Conservation (phyloP, 2,113 vertebrate species). For the Odobenus rosmarus region DNA sequence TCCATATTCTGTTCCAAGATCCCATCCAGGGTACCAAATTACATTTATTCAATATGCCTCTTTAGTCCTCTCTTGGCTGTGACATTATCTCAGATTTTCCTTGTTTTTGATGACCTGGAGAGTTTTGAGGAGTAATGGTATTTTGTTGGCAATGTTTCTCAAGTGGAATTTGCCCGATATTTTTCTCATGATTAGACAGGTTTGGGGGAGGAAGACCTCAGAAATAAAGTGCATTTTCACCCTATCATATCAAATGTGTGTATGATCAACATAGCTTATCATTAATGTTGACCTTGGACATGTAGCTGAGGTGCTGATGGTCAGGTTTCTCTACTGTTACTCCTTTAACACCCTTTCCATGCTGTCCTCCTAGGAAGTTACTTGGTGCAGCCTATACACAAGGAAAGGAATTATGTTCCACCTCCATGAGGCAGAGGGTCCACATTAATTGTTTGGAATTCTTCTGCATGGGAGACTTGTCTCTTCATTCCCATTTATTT, state of each 20-base stretch:
- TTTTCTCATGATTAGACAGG: background rate
- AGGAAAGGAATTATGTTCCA: background rate
- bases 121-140: background rate
- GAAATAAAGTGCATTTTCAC: background rate
- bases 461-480: background rate
- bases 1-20: background rate
- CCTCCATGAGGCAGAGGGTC: background rate
- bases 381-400: background rate
- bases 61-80: background rate
- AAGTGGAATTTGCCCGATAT: background rate
- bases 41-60: background rate
- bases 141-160: background rate
- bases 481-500: background rate
- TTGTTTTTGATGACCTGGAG: background rate
- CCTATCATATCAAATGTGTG: background rate
- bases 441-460: background rate
- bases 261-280: background rate
- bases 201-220: background rate
- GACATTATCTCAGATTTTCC: background rate
- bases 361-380: background rate
- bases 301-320: background rate
- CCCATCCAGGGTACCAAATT: background rate
- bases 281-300: background rate
- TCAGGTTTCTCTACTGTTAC: background rate
- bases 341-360: background rate